A percentile compares a stretch with the other conserved stretches of the same genome.
These are phyloP conservation scores for Yponomeuta malinellus DNA, from an alignment of 2,888 invertebrate species.

Conservation along the genomic window DNA sequence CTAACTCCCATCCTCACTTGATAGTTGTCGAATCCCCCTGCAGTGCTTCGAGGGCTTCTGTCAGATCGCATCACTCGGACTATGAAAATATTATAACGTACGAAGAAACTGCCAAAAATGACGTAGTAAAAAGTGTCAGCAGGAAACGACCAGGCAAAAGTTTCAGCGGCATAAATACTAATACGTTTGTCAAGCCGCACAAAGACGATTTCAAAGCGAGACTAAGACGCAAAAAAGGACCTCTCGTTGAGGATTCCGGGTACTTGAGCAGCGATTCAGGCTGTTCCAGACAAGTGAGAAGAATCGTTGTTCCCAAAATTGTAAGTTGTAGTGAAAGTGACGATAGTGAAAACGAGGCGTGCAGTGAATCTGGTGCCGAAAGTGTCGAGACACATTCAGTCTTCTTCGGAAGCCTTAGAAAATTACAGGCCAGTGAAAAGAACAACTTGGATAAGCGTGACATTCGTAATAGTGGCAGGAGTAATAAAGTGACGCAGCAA, in stretches of 20 bases:
- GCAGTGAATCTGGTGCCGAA: slow-evolving; percentile 91
- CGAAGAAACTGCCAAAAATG: slow-evolving; percentile 25
- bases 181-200: slow-evolving; percentile 53
- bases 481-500: slow-evolving; percentile 30
- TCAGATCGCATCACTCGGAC: slow-evolving; percentile 67
- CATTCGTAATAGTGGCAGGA: slow-evolving; percentile 32
- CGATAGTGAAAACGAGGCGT: slow-evolving; percentile 86
- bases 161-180: slow-evolving; percentile 43
- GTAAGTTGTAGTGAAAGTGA: slow-evolving; percentile 83
- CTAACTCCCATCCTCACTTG: slow-evolving; percentile 32
- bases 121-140: slow-evolving; percentile 38
- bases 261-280: slow-evolving; percentile 90
- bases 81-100: slow-evolving; percentile 49
- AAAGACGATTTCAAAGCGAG: slow-evolving; percentile 41
- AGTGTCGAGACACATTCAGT: slow-evolving; percentile 92
- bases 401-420: slow-evolving; percentile 85
- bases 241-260: slow-evolving; percentile 83
- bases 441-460: slow-evolving; percentile 28
- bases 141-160: slow-evolving; percentile 37
- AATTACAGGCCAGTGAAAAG: slow-evolving; percentile 40
- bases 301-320: slow-evolving; percentile 66
- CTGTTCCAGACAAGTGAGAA: slow-evolving; percentile 68
- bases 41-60: slow-evolving; percentile 71
- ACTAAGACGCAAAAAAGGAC: slow-evolving; percentile 53
- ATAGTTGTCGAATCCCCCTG: slow-evolving; percentile 41